A percentile compares a stretch with the other conserved stretches of the same genome.
Conservation (phyloP, 2,888 invertebrate genomes). For the Cheilosia pagana region DNA sequence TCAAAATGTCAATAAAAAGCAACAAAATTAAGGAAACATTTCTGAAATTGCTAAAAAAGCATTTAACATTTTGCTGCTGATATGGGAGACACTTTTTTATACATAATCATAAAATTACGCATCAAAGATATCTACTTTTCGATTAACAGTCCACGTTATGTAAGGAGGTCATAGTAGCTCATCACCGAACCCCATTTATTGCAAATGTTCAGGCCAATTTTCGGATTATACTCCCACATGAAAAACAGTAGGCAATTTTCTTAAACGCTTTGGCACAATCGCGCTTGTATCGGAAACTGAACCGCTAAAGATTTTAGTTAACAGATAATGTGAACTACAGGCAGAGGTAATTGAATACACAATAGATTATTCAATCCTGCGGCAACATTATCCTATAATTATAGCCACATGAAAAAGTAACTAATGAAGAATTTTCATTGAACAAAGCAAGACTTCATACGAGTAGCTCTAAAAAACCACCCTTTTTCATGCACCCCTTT, state of each 20-base stretch:
- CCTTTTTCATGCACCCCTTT: too few relatives aligned
- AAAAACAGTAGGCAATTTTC: constrained; percentile 11
- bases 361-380: constrained; percentile 4
- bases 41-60: too few relatives aligned
- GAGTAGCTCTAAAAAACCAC: too few relatives aligned
- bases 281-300: background rate
- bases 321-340: constrained; percentile 6
- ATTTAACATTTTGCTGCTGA: too few relatives aligned
- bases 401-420: constrained; percentile 12
- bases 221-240: constrained; percentile 3
- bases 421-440: constrained; percentile 24
- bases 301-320: background rate
- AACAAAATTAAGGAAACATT: too few relatives aligned
- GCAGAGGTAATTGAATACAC: background rate
- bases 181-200: too few relatives aligned
- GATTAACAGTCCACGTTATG: too few relatives aligned
- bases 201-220: background rate
- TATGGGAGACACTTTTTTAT: too few relatives aligned
- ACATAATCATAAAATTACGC: too few relatives aligned
- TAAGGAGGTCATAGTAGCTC: too few relatives aligned
- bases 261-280: background rate
- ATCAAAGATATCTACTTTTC: too few relatives aligned
- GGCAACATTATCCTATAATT: constrained; percentile 45
- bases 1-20: too few relatives aligned
- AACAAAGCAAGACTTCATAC: background rate